A percentile compares a stretch with the other conserved stretches of the same genome.
phyloP scores from a whole-genome alignment of 1,140 invertebrate genomes.

The Zaprionus nigranus region DNA sequence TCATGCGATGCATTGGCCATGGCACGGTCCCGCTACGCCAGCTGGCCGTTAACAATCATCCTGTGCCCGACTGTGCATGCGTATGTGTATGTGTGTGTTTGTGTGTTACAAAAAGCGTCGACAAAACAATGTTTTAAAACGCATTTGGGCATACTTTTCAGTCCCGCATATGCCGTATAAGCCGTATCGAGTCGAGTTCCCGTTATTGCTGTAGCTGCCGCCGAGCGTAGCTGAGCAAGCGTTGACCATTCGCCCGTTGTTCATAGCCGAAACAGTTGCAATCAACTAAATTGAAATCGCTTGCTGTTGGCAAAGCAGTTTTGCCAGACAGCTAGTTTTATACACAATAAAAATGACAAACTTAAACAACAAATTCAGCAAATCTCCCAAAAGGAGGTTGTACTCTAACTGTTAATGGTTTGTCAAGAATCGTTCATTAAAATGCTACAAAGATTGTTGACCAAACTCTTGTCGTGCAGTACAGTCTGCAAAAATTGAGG shows the following conservation, averaged over 20 bases:
- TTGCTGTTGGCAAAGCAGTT: constrained; percentile 56
- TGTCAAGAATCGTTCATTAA: not conserved
- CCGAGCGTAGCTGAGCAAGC: constrained; percentile 8
- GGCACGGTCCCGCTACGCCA: constrained; percentile 21
- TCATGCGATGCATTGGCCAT: not conserved
- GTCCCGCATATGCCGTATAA: constrained; percentile 66
- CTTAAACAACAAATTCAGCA: constrained; percentile 1
- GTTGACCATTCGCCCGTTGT: constrained; percentile 16
- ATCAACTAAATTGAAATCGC: constrained; percentile 77
- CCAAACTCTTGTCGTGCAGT: not conserved
- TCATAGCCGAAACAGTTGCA: constrained; percentile 39
- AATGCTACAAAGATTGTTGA: not conserved
- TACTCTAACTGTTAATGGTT: not conserved
- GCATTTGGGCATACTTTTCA: constrained; percentile 80
- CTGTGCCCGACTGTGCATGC: constrained; percentile 12
- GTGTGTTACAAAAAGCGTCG: constrained; percentile 45
- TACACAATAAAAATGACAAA: not conserved
- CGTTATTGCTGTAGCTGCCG: not conserved
- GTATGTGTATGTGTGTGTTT: not conserved
- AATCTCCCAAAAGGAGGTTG: not conserved
- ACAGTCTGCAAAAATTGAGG: not conserved
- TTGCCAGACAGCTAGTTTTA: constrained; percentile 37
- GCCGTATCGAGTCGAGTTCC: constrained; percentile 47
- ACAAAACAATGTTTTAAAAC: constrained; percentile 80
- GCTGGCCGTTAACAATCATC: constrained; percentile 36